Conservation (phyloP, 2,113 vertebrate species). For the Microcebus murinus region DNA sequence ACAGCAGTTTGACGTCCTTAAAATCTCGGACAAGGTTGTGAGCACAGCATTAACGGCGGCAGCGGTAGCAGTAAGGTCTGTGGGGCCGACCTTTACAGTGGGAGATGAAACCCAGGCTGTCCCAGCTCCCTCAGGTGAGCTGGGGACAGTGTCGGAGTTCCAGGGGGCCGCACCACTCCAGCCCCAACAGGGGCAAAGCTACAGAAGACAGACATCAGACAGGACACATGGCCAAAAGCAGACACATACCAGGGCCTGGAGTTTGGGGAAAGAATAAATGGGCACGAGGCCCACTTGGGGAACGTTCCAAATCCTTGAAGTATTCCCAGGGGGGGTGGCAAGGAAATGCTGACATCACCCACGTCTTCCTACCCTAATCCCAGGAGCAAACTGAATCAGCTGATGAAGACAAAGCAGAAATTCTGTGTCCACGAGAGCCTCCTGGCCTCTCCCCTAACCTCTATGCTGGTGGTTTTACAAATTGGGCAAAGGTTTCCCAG, state of each 20-base stretch:
- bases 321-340: background rate
- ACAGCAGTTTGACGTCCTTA: conserved; percentile 81
- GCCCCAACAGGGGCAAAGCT: conserved; percentile 47
- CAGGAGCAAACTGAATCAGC: background rate
- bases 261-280: background rate
- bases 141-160: background rate
- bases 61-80: conserved; percentile 69
- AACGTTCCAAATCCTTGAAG: background rate
- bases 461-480: conserved; percentile 64
- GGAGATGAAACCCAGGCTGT: background rate
- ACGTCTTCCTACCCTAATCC: background rate
- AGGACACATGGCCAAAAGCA: background rate
- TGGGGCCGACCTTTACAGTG: background rate
- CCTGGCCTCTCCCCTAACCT: background rate
- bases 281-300: background rate
- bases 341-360: background rate
- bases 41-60: conserved; percentile 79
- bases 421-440: background rate
- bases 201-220: conserved; percentile 55
- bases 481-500: background rate
- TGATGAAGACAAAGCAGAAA: background rate
- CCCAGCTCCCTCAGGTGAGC: background rate
- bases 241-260: background rate
- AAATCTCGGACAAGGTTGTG: conserved; percentile 74
- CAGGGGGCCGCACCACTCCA: background rate